Conservation (phyloP, 2,888 invertebrate genomes). For the Myopa testacea region DNA sequence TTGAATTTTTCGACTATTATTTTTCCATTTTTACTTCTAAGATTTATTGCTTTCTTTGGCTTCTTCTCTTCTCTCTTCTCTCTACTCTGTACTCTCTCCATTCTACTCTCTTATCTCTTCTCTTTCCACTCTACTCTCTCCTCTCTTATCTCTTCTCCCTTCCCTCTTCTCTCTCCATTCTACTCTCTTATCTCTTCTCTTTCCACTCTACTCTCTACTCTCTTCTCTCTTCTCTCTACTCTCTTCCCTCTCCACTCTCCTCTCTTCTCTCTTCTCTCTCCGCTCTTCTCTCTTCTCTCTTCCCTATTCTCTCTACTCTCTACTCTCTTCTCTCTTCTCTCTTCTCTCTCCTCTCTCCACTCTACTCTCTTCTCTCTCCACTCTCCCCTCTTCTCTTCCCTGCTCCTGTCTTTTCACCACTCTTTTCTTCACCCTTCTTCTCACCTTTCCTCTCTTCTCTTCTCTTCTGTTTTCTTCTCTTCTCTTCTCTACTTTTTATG, state of each 20-base stretch:
- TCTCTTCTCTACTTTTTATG: not conserved
- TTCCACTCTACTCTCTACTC: no score
- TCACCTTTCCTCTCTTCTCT: not conserved
- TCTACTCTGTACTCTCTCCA: no score
- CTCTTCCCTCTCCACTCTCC: no score
- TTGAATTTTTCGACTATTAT: not conserved
- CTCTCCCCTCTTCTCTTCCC: not conserved
- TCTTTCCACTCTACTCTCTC: not conserved
- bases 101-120: not conserved
- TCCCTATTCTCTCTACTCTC: no score
- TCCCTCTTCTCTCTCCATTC: no score
- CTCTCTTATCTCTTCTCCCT: not conserved
- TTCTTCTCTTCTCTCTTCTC: not conserved
- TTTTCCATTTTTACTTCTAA: not conserved
- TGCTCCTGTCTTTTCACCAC: not conserved
- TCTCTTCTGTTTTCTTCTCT: not conserved
- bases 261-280: not conserved
- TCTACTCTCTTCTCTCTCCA: no score
- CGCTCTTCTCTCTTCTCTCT: not conserved
- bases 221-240: no score
- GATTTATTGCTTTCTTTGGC: not conserved
- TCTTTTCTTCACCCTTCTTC: not conserved
- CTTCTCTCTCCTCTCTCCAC: no score
- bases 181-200: no score
- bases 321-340: no score